A percentile compares a stretch with the other conserved stretches of the same genome.
Evolutionary conservation across 2,797 vertebrate genomes (phyloP).

Genomic region (Syncerus caffer): DNA sequence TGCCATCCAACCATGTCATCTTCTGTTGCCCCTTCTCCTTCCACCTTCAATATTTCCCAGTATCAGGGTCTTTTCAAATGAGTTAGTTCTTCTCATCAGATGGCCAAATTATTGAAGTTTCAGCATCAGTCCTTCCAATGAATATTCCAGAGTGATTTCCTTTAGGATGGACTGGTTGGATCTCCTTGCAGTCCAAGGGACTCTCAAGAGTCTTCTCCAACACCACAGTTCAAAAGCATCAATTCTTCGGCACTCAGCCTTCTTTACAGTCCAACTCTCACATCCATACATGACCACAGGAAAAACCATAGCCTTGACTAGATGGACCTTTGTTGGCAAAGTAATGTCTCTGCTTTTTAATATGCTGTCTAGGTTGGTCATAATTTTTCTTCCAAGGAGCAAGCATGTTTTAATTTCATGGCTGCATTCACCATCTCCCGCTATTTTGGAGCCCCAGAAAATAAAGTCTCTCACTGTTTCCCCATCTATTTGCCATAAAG

Average conservation of each 20-base stretch:
- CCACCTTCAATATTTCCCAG: neutral
- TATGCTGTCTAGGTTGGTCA: neutral
- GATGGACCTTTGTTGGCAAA: neutral
- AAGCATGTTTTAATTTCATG: neutral
- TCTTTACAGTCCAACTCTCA: neutral
- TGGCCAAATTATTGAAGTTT: neutral
- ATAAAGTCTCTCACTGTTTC: neutral
- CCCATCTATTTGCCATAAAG: neutral
- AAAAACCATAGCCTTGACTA: neutral
- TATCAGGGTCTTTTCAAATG: neutral
- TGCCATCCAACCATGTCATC: neutral
- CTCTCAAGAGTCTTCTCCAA: neutral
- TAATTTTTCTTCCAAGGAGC: neutral
- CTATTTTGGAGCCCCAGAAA: neutral
- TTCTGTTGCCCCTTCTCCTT: neutral
- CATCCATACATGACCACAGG: neutral
- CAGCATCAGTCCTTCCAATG: neutral
- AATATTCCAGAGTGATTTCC: neutral
- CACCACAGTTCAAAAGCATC: neutral
- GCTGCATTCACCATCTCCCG: accelerated
- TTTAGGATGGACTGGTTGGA: neutral
- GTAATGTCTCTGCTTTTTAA: neutral
- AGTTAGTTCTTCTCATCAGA: neutral
- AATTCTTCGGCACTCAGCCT: neutral
- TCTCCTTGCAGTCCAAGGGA: neutral